These are phyloP conservation scores for Megalopta genalis DNA, from an alignment of 1,140 invertebrate genomes.

Conservation along the genomic window DNA sequence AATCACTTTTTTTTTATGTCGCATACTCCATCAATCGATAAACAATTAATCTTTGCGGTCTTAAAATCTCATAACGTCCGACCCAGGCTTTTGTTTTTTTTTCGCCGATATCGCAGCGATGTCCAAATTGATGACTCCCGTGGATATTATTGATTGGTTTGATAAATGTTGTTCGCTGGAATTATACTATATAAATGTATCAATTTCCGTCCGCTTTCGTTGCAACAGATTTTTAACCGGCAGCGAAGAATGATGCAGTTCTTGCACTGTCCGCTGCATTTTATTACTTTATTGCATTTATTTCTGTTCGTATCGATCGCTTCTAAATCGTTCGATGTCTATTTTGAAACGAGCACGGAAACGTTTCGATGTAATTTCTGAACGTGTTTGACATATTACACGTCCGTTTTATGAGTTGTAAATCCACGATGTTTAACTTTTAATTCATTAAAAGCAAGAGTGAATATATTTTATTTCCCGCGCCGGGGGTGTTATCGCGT, in stretches of 20 bases:
- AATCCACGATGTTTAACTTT: no score
- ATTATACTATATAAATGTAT: background rate
- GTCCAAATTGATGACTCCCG: constrained; percentile 9
- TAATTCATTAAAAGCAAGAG: no score
- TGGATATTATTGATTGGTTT: constrained; percentile 9
- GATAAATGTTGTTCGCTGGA: background rate
- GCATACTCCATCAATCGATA: constrained; percentile 50
- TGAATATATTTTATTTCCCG: no score
- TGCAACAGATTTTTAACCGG: background rate
- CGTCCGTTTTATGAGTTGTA: no score
- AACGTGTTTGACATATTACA: no score
- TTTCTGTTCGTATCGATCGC: no score
- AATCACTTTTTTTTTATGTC: constrained; percentile 8
- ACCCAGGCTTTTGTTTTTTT: constrained; percentile 21
- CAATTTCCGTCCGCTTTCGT: background rate
- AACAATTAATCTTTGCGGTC: constrained; percentile 57
- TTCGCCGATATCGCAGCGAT: background rate
- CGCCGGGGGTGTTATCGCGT: no score
- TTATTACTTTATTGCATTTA: background rate
- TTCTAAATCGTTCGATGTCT: no score
- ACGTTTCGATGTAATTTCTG: no score
- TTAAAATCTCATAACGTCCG: constrained; percentile 49
- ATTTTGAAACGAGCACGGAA: no score
- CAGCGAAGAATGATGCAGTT: background rate
- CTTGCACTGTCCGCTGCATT: background rate